These are phyloP conservation scores for Hemaris fuciformis DNA, from an alignment of 2,888 invertebrate genomes.

Conservation along the genomic window DNA sequence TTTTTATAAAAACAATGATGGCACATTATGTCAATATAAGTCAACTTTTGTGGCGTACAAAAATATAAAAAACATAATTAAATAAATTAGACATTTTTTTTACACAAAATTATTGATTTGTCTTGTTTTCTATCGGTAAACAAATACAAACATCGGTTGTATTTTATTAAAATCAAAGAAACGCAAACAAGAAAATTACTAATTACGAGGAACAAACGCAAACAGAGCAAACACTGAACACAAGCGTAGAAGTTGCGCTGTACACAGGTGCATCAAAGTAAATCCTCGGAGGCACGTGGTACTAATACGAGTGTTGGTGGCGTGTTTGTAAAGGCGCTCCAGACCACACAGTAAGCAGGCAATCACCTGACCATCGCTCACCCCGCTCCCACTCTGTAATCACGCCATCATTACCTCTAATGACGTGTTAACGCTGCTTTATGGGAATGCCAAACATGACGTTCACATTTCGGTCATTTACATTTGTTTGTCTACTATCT, in stretches of 20 bases:
- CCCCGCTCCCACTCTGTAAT: conserved; percentile 72
- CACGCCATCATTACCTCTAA: conserved; percentile 80
- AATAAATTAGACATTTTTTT: too few relatives aligned
- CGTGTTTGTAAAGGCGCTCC: conserved; percentile 63
- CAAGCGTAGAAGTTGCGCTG: not conserved
- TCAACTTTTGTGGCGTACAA: too few relatives aligned
- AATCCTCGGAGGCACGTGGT: conserved; percentile 56
- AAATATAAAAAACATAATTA: too few relatives aligned
- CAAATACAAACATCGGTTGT: not conserved
- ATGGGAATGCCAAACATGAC: conserved; percentile 82
- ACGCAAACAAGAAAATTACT: not conserved
- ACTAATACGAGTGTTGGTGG: conserved; percentile 45
- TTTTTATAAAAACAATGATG: too few relatives aligned
- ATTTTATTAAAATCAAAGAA: not conserved
- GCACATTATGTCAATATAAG: too few relatives aligned
- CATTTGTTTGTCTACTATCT: conserved; percentile 80
- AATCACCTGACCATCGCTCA: conserved; percentile 69
- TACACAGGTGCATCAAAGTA: conserved; percentile 36
- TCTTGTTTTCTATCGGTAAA: too few relatives aligned
- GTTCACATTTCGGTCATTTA: conserved; percentile 81
- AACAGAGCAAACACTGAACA: not conserved
- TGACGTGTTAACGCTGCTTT: conserved; percentile 81
- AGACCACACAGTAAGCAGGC: conserved; percentile 77
- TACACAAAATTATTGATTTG: too few relatives aligned
- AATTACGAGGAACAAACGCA: not conserved